Conservation (phyloP, 2,797 vertebrate species). For the Chaetodon trifasciatus region DNA sequence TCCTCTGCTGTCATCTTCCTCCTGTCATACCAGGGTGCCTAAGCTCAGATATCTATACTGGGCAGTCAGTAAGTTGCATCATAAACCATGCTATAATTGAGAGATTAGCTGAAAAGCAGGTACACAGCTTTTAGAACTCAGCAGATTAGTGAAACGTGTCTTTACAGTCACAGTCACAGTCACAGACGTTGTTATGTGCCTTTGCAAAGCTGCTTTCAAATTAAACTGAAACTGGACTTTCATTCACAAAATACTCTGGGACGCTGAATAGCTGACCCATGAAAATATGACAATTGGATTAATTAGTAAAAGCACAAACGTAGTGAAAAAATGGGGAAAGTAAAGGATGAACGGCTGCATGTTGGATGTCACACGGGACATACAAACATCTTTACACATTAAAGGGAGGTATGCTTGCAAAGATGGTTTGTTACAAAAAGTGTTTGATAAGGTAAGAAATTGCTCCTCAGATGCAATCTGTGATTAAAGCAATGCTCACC, state of each 20-base stretch:
- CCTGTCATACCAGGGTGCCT: constrained; percentile 28
- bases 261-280: constrained; percentile 55
- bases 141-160: constrained; percentile 7
- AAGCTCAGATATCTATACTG: constrained; percentile 23
- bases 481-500: neutral
- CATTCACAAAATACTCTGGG: constrained; percentile 43
- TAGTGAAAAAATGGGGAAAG: constrained; percentile 29
- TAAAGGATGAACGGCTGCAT: constrained; percentile 20
- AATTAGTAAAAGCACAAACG: constrained; percentile 63
- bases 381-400: neutral
- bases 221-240: constrained; percentile 44
- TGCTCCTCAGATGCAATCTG: neutral
- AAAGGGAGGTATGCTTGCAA: neutral
- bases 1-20: constrained; percentile 13
- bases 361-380: neutral
- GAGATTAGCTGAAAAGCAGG: constrained; percentile 20
- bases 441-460: neutral
- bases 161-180: constrained; percentile 22
- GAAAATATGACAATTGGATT: constrained; percentile 62
- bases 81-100: constrained; percentile 1
- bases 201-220: constrained; percentile 38
- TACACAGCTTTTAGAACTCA: constrained; percentile 1
- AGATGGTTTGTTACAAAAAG: constrained; percentile 17
- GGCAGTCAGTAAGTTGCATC: neutral
- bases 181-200: constrained; percentile 12